Base-by-base conservation (phyloP, 2,113 vertebrate genomes). In the Gallinago jamesoni region DNA sequence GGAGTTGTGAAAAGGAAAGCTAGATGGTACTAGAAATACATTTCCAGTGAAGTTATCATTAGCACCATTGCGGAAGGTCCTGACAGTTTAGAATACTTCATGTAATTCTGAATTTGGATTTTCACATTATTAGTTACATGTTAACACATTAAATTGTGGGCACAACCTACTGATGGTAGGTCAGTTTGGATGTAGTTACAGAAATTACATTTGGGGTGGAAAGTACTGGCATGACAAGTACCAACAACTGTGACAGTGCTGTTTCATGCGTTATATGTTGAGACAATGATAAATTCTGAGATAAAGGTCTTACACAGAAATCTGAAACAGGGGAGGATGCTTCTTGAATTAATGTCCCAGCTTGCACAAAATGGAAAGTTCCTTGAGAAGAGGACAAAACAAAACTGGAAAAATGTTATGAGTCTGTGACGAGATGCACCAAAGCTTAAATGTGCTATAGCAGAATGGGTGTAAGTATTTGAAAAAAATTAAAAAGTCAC, bases 231-330 rank as follows among this genome's bases (percentile, higher is more conserved):
- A 69, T 6, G 27, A 43, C 12, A 59, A 59, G 12, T 55, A 24
- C 10, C 57, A 86, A 55, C 7, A 64, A 23, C 3, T 53, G 6
- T 27, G 43, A 35, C 27, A 47, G 33, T 19, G 18, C 28, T 56
- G 9, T 7, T 52, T 19, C 24, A 68, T 0, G 1, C 64, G 9
- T 30, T 8, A 0, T 17, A 28, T 14, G 12, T 13, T 63, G 43
- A 47, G 14, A n/a, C 9, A 76, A 43, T 12, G 7, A 43, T 76
- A 75, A 62, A 5, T 41, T 55, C 25, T 41, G n/a, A 37, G 19
- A 37, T n/a, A 76, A 63, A 50, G 10, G 7, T 50, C 47, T 37
- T 50, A 30, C 37, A 22, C 20, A 63, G 55, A 76, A 81, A 45
- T 70, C 19, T 59, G 62, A 69, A 55, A 19, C 14, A 24, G 62